phyloP scores from a whole-genome alignment of 92 coral and sea anemone species.

The Montipora capitata region DNA sequence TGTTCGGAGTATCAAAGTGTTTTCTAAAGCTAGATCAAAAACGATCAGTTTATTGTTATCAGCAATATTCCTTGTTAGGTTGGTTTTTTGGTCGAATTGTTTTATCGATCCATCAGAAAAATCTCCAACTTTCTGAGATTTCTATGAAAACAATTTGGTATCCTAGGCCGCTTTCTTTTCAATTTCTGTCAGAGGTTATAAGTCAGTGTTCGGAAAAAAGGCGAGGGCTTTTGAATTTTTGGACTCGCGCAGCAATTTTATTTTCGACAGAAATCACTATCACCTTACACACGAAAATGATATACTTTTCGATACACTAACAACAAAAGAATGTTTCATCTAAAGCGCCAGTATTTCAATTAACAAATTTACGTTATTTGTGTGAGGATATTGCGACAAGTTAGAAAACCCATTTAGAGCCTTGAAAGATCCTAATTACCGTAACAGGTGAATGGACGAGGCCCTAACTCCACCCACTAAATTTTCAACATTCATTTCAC shows the following conservation, averaged over 20 bases:
- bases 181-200: too few relatives aligned
- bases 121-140: too few relatives aligned
- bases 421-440: slow-evolving; percentile 25
- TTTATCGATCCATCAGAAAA: too few relatives aligned
- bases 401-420: slow-evolving; percentile 60
- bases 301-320: background rate
- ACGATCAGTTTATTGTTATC: too few relatives aligned
- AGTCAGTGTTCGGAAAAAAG: too few relatives aligned
- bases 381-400: slow-evolving; percentile 34
- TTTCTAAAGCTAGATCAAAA: too few relatives aligned
- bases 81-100: too few relatives aligned
- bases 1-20: too few relatives aligned
- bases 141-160: too few relatives aligned
- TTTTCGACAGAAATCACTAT: background rate
- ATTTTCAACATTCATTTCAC: slow-evolving; percentile 3
- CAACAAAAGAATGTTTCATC: slow-evolving; percentile 1
- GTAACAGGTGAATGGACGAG: slow-evolving; percentile 18
- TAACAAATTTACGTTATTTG: slow-evolving; percentile 45
- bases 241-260: too few relatives aligned
- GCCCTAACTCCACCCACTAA: slow-evolving; percentile 23
- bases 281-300: background rate
- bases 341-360: slow-evolving; percentile 31
- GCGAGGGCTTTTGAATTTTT: too few relatives aligned
- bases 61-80: too few relatives aligned
- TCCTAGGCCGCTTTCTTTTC: background rate